These are phyloP conservation scores for Drosophila stalkeri DNA, from an alignment of 2,888 invertebrate genomes.

Conservation along the genomic window DNA sequence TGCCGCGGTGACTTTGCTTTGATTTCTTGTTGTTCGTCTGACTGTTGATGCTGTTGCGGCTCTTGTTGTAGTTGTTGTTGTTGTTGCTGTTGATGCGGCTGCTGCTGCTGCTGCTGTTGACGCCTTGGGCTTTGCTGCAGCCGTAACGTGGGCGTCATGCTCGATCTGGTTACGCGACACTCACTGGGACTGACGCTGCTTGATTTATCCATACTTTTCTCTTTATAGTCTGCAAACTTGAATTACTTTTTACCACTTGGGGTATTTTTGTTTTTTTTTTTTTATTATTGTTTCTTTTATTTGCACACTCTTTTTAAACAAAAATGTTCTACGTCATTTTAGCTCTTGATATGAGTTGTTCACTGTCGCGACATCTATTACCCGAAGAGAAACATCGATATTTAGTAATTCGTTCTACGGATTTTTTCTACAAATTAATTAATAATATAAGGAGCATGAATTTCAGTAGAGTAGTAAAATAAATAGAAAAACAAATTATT, in stretches of 20 bases:
- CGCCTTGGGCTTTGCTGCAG: conserved; percentile 69
- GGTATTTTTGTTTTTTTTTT: not conserved
- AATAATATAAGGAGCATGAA: too few species aligned
- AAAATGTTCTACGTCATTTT: conserved; percentile 3
- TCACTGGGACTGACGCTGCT: conserved; percentile 79
- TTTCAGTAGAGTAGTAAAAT: too few species aligned
- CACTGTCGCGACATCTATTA: not conserved
- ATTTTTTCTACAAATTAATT: not conserved
- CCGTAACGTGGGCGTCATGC: conserved; percentile 73
- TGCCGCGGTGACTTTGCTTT: conserved; percentile 73
- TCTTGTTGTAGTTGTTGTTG: conserved; percentile 22
- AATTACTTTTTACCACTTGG: not conserved
- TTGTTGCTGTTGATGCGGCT: conserved; percentile 19
- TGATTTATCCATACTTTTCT: conserved; percentile 73
- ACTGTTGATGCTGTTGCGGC: conserved; percentile 14
- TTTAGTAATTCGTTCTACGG: not conserved
- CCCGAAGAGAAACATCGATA: not conserved
- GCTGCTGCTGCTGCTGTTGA: conserved; percentile 48
- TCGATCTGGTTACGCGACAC: conserved; percentile 77
- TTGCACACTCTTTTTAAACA: not conserved
- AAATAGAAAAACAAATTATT: too few species aligned
- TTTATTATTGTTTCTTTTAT: not conserved
- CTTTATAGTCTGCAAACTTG: not conserved
- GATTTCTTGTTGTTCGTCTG: conserved; percentile 37
- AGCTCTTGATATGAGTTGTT: conserved; percentile 14